Evolutionary conservation across 2,888 invertebrate species (phyloP).

Genomic region (Drosophila cyrtoloma): DNA sequence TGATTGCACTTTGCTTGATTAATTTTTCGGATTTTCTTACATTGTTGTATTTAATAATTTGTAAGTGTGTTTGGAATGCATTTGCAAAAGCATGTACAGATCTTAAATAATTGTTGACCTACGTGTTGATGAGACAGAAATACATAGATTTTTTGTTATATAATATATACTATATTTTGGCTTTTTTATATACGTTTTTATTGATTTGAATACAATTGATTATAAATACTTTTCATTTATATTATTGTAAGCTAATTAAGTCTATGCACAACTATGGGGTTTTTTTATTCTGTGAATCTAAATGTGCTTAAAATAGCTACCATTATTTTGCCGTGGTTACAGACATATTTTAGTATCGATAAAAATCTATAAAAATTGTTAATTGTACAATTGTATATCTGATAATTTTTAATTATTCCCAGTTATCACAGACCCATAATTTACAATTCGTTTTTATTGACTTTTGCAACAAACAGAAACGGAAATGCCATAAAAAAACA

Average conservation of each 20-base stretch:
- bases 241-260: background rate
- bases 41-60: background rate
- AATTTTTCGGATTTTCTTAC: constrained; percentile 6
- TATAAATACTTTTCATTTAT: background rate
- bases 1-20: constrained; percentile 35
- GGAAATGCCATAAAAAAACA: constrained; percentile 47
- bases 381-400: constrained; percentile 43
- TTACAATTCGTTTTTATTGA: constrained; percentile 43
- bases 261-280: background rate
- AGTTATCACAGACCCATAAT: constrained; percentile 48
- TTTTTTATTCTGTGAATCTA: background rate
- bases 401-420: constrained; percentile 49
- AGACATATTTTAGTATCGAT: constrained; percentile 18
- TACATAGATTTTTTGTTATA: background rate
- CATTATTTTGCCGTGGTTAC: constrained; percentile 18
- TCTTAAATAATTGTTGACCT: background rate
- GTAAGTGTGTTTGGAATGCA: background rate
- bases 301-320: constrained; percentile 2
- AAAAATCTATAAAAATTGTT: constrained; percentile 17
- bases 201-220: background rate
- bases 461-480: constrained; percentile 38
- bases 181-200: background rate
- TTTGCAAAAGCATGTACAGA: background rate
- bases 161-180: background rate
- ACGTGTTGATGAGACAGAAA: background rate